Evolutionary conservation across 2,888 invertebrate genomes (phyloP).

Genomic region (Tribolium freemani): DNA sequence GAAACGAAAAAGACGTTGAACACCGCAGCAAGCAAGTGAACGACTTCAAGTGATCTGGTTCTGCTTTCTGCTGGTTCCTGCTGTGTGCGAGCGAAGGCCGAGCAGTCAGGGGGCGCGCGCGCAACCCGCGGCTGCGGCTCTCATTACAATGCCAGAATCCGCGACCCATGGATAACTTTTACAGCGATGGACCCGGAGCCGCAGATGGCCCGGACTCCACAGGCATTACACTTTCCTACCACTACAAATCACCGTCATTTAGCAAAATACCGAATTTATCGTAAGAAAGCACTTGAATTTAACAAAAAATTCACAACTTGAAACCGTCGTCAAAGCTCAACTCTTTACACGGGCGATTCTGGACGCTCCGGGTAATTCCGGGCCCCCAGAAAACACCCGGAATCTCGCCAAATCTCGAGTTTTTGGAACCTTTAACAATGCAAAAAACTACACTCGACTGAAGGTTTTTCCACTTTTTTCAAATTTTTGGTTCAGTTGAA

Average conservation of each 20-base stretch:
- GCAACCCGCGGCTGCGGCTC: constrained; percentile 54
- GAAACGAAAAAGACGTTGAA: constrained; percentile 45
- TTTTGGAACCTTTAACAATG: no score
- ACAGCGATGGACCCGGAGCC: background rate
- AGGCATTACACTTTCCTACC: constrained; percentile 48
- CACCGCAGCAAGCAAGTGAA: constrained; percentile 54
- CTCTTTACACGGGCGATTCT: no score
- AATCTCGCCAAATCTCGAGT: no score
- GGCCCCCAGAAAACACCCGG: no score
- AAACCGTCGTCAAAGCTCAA: no score
- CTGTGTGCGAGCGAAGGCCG: constrained; percentile 40
- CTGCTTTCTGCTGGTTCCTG: constrained; percentile 46
- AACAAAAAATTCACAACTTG: no score
- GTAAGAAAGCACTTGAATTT: no score
- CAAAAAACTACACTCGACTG: no score
- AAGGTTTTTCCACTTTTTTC: no score
- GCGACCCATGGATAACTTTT: constrained; percentile 15
- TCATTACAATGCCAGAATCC: constrained; percentile 46
- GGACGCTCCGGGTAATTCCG: no score
- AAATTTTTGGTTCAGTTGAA: no score
- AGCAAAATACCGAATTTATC: constrained; percentile 25
- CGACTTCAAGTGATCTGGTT: constrained; percentile 62
- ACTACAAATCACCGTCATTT: constrained; percentile 55
- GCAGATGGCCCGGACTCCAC: background rate
- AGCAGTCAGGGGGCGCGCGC: constrained; percentile 55